phyloP scores from a whole-genome alignment of 1,140 invertebrate species.

The Drosophila asahinai region DNA sequence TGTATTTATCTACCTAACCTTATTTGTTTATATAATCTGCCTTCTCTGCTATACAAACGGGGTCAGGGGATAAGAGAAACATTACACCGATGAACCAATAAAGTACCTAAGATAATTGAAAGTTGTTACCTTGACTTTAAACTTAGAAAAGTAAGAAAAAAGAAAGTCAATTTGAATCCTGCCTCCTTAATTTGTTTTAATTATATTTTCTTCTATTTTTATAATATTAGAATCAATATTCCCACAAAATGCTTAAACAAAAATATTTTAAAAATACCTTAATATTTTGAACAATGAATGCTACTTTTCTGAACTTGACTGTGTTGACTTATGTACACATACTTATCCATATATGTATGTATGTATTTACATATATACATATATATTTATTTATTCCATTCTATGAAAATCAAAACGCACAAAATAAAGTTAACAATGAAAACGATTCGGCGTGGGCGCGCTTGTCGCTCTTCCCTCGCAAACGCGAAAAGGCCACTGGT shows the following conservation, averaged over 20 bases:
- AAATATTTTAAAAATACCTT: too few relatives aligned
- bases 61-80: not conserved
- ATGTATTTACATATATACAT: not conserved
- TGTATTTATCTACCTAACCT: conserved; percentile 14
- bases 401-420: conserved; percentile 54
- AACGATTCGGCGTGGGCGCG: conserved; percentile 45
- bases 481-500: conserved; percentile 16
- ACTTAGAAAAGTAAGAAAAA: not conserved
- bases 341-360: conserved; percentile 4
- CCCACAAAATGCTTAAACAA: too few relatives aligned
- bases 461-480: conserved; percentile 21
- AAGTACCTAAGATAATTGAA: not conserved
- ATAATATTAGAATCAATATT: too few relatives aligned
- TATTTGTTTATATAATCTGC: conserved; percentile 25
- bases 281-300: not conserved
- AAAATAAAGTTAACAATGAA: conserved; percentile 54
- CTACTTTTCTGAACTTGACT: not conserved
- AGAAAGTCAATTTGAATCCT: too few relatives aligned
- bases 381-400: conserved; percentile 22
- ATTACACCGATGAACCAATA: not conserved
- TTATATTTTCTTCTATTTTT: too few relatives aligned
- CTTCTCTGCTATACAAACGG: not conserved
- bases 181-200: too few relatives aligned
- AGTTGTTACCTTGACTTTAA: not conserved
- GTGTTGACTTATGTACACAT: conserved; percentile 4